phyloP scores from a whole-genome alignment of 2,113 vertebrate species.

The Argyrosomus japonicus region DNA sequence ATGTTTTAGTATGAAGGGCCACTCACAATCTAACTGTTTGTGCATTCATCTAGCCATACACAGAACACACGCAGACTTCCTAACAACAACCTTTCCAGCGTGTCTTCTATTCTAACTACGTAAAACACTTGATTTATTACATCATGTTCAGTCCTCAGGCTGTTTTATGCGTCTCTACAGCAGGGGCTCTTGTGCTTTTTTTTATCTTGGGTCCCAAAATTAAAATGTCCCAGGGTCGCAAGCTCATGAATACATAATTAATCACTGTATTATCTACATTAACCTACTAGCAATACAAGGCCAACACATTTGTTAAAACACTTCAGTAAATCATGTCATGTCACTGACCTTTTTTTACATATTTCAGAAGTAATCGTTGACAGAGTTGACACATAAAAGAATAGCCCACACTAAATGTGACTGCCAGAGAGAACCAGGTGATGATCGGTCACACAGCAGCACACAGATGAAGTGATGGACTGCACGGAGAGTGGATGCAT shows the following conservation, averaged over 20 bases:
- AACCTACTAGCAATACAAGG: background rate
- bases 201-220: background rate
- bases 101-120: background rate
- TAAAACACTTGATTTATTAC: background rate
- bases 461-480: too few species aligned
- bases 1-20: constrained; percentile 8
- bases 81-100: background rate
- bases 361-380: background rate
- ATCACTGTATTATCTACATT: too few species aligned
- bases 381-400: background rate
- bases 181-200: background rate
- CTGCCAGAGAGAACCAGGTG: background rate
- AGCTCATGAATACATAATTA: background rate
- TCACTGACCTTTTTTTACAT: background rate
- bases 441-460: background rate
- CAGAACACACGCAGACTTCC: background rate
- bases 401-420: background rate
- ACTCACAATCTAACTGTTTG: background rate
- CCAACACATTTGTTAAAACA: background rate
- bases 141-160: background rate
- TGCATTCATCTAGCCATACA: background rate
- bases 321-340: background rate
- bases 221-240: background rate
- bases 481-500: too few species aligned
- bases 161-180: background rate